Evolutionary conservation across 2,888 invertebrate species (phyloP), one percentile per base, ranked within the genome.

Genomic region (Ornithoptera alexandrae): DNA sequence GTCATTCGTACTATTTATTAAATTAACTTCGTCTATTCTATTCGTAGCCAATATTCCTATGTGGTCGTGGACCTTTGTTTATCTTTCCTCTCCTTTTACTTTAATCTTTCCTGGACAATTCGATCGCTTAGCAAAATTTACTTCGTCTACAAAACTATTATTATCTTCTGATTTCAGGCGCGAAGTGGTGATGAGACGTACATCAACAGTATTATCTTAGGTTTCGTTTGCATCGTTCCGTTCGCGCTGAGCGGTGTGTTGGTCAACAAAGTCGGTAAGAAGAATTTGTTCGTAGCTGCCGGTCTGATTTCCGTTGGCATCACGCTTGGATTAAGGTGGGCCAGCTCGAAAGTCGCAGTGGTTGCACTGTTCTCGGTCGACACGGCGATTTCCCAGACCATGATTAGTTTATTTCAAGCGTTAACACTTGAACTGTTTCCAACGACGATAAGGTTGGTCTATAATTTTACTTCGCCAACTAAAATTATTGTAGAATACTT

Each of bases 161-260:
- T n/a, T 20, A n/a, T 22, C 3, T 22, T 24, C 15, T 12, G 12
- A 58, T 65, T 80, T 64, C 84, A 89, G 89, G 77, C 76, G 10
- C 81, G 76, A 74, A 88, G 86, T 58, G 89, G 89, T 0, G 73
- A 80, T 2, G 85, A 87, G 65, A 89, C 89, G 0, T 89, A 89
- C 68, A 84, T 88, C 20, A 88, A 88, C 79, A 88, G 84, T 58
- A 84, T 89, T 1, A 86, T 89, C 20, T 73, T 89, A 17, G 88
- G 88, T 0, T 78, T 84, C 69, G 75, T 87, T 56, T 67, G 67
- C 22, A 60, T 70, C 15, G 39, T 70, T 18, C 70, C 70, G 53
- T 67, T 64, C 60, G 70, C 63, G 6, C 7, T 70, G 60, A 83
- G 79, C 1, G 85, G 84, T 0, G 62, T 85, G 0, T 67, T 89